A percentile compares a stretch with the other conserved stretches of the same genome.
Evolutionary conservation across 2,797 vertebrate genomes (phyloP).

Genomic region (Vultur gryphus): DNA sequence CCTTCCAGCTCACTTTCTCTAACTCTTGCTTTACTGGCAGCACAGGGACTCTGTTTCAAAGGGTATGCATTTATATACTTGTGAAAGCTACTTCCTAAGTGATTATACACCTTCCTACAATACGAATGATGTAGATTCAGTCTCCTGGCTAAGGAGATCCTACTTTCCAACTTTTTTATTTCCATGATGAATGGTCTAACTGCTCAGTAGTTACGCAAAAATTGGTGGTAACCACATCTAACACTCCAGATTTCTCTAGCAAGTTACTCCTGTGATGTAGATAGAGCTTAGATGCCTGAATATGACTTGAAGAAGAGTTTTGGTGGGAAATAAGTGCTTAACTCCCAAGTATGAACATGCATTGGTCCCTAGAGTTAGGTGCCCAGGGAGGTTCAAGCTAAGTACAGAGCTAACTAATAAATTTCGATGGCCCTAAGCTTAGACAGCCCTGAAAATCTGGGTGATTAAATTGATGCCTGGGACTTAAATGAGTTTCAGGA

Average conservation of each 20-base stretch:
- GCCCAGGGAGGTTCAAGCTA: background rate
- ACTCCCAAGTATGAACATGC: background rate
- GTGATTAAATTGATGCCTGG: background rate
- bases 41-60: background rate
- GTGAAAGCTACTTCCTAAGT: background rate
- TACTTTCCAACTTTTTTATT: background rate
- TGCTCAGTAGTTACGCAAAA: background rate
- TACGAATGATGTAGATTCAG: background rate
- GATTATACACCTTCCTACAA: background rate
- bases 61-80: background rate
- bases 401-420: background rate
- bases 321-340: background rate
- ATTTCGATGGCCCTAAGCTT: background rate
- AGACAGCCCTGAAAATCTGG: background rate
- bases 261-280: background rate
- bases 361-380: background rate
- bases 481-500: background rate
- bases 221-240: background rate
- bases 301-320: background rate
- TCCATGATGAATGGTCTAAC: background rate
- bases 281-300: background rate
- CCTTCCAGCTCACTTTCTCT: background rate
- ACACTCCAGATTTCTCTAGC: background rate
- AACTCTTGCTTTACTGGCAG: background rate
- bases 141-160: background rate